These are phyloP conservation scores for Netelia melanura DNA, from an alignment of 2,888 invertebrate genomes.

Conservation along the genomic window DNA sequence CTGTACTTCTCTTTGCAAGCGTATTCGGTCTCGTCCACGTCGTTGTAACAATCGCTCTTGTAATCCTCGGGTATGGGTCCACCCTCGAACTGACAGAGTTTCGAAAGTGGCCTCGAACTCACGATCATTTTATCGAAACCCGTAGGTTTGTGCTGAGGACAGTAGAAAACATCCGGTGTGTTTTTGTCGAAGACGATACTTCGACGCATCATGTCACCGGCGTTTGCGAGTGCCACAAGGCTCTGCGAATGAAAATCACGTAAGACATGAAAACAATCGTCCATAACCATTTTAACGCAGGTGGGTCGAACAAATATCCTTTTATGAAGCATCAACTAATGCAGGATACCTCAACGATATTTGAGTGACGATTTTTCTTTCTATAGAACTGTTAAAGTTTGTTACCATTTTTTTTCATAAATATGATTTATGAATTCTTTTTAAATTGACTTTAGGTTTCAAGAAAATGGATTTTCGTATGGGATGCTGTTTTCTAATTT, in stretches of 20 bases:
- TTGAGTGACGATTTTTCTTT: no score
- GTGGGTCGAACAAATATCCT: background rate
- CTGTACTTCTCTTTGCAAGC: slow-evolving; percentile 93
- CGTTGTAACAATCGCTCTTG: slow-evolving; percentile 92
- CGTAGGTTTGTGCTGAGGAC: slow-evolving; percentile 91
- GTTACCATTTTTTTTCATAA: background rate
- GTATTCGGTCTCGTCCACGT: slow-evolving; percentile 92
- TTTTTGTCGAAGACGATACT: slow-evolving; percentile 92
- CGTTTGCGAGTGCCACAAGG: slow-evolving; percentile 78
- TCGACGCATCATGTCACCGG: slow-evolving; percentile 91
- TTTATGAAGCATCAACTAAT: background rate
- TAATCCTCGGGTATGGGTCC: slow-evolving; percentile 89
- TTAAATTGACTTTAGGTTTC: no score
- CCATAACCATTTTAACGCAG: background rate
- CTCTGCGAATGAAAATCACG: slow-evolving; percentile 53
- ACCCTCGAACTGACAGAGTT: slow-evolving; percentile 91
- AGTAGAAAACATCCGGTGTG: slow-evolving; percentile 92
- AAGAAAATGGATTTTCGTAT: no score
- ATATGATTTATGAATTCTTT: no score
- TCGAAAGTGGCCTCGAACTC: slow-evolving; percentile 89
- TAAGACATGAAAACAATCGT: background rate
- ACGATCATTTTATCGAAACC: slow-evolving; percentile 91
- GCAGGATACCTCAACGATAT: background rate
- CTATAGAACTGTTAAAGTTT: background rate
- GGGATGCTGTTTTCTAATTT: no score